Conservation (phyloP, 2,797 vertebrate genomes). For the Squalus acanthias region DNA sequence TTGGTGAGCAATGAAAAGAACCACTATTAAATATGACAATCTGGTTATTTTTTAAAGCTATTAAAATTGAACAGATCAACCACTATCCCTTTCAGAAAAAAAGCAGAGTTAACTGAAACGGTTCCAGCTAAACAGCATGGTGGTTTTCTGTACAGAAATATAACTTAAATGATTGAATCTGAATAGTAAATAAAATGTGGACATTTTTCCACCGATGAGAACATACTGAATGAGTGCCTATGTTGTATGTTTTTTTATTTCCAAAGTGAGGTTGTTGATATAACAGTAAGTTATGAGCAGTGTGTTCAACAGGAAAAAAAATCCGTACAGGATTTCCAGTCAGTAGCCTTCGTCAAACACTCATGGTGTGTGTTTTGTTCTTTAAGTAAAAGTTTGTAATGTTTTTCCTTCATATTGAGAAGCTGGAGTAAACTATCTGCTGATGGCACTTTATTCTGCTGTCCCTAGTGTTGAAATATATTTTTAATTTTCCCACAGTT, state of each 20-base stretch:
- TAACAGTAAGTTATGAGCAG: not conserved
- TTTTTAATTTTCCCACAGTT: not conserved
- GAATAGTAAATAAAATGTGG: not conserved
- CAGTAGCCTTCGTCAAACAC: not conserved
- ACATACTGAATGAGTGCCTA: not conserved
- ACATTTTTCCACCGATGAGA: not conserved
- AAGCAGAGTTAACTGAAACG: not conserved
- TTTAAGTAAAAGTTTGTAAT: not conserved
- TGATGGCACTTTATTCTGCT: not conserved
- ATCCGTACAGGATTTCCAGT: not conserved
- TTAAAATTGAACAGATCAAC: not conserved
- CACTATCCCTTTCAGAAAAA: not conserved
- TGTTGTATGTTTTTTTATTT: not conserved
- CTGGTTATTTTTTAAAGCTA: not conserved
- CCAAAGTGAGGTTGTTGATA: not conserved
- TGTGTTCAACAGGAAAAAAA: not conserved
- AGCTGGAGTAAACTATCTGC: not conserved
- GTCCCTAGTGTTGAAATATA: not conserved
- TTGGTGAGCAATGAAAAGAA: not conserved
- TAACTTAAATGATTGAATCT: not conserved
- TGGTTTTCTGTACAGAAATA: not conserved
- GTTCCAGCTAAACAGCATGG: not conserved
- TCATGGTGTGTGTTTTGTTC: not conserved
- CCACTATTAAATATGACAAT: not conserved
- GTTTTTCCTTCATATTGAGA: not conserved